Base-by-base conservation (phyloP, 2,113 vertebrate species). In the Lathamus discolor region DNA sequence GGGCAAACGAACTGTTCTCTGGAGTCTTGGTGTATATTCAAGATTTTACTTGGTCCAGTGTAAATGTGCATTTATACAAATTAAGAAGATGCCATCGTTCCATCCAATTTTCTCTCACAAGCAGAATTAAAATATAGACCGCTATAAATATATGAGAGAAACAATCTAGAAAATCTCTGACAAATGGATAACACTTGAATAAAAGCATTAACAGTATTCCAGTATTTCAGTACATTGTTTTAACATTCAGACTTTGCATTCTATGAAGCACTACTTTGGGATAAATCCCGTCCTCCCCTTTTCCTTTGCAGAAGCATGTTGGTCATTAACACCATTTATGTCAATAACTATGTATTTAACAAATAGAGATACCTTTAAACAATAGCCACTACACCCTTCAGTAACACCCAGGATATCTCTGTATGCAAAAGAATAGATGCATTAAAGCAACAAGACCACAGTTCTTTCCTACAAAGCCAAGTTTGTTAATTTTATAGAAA, bases 241-340 rank as follows among this genome's bases (percentile, higher is more conserved):
- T 69, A 29, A 82, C 20, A 66, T 5, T 43, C 54, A 20, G 81
- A 39, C 6, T 84, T 43, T 44, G 33, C 37, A 39, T 79, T 83
- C 41, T 10, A 8, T 11, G 29, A 22, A 88, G 31, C 25, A 29
- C 13, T 79, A 13, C 46, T 68, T 31, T n/a, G 17, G 39, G 19
- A 84, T 46, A 51, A 51, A 66, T 13, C 29, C 49, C 10, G 4
- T 1, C 3, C 6, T 4, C 7, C 0, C 1, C 31, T 29, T 59
- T 28, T 19, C 17, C 22, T 37, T n/a, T 37, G 43, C 37, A 90
- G 48, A 88, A 79, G 23, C 22, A 33, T 10, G 5, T 23, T 48
- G n/a, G 19, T 46, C 15, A 77, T 31, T 89, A 73, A 51, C 39
- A 73, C 3, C 2, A 25, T 2, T 43, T 70, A 28, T 6, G 4